Conservation (phyloP, 2,113 vertebrate species). For the Neolamprologus sp. region DNA sequence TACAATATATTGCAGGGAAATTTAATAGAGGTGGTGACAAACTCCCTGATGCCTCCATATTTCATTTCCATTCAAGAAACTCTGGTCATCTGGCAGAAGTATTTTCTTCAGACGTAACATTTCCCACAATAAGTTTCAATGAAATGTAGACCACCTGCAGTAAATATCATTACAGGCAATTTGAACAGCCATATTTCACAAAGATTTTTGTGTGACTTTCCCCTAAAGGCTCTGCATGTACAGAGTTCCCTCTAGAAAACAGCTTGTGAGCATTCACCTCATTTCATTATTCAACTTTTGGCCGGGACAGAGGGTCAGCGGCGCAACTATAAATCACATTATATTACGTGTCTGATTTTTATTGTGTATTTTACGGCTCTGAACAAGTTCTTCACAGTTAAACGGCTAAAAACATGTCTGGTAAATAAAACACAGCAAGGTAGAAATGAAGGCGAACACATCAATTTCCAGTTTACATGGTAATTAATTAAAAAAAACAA, state of each 20-base stretch:
- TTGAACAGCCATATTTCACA: conserved; percentile 68
- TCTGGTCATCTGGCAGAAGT: conserved; percentile 37
- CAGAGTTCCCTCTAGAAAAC: conserved; percentile 43
- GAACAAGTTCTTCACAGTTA: conserved; percentile 4
- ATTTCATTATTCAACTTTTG: conserved; percentile 53
- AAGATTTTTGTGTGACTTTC: conserved; percentile 40
- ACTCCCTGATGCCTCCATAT: conserved; percentile 25
- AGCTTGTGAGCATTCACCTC: conserved; percentile 31
- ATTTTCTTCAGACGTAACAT: conserved; percentile 44
- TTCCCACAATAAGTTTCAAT: conserved; percentile 66
- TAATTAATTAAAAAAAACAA: neutral
- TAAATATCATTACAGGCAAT: conserved; percentile 71
- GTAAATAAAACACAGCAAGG: neutral
- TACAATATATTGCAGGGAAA: neutral
- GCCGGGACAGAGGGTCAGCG: conserved; percentile 27
- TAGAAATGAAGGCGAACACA: neutral
- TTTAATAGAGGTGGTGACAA: conserved; percentile 18
- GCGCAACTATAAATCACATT: conserved; percentile 46
- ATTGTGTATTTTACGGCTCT: conserved; percentile 26
- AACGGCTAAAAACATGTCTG: conserved; percentile 11
- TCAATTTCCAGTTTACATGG: neutral
- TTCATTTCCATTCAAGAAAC: conserved; percentile 31
- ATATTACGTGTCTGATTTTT: conserved; percentile 45
- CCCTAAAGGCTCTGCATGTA: conserved; percentile 41
- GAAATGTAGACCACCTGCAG: conserved; percentile 64